Evolutionary conservation across 2,113 vertebrate genomes (phyloP), one percentile per base, ranked within the genome.

Genomic region (Albula goreensis): DNA sequence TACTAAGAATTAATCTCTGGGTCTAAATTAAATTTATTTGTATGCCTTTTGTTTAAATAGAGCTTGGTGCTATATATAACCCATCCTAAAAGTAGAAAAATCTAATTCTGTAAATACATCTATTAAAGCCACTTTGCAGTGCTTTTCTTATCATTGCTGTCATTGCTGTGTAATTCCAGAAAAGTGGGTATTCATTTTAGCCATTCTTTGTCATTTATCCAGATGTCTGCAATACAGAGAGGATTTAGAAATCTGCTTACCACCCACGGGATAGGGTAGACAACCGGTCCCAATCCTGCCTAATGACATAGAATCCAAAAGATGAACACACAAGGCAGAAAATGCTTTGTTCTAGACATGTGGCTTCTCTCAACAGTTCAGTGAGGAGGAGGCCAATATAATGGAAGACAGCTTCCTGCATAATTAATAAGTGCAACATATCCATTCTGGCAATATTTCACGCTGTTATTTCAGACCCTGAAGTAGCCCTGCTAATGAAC

Each of bases 381-480:
- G 56, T 41, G 12, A 13, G 60, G 53, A 63, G 52, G 53, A 48
- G 51, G 22, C 19, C 22, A 11, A 48, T 82, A 4, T 83, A 83
- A 83, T 83, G 81, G 60, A 60, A 57, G 25, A 48, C 81, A 83
- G 81, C n/a, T 31, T 83, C 60, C 57, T 57, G 52, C 50, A 63
- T 83, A 83, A 81, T 51, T 50, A 81, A 81, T 74, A 74, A 81
- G 50, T 22, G 19, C 51, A 25, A 53, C 41, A 52, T 9, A 51
- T 81, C 49, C 78, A 80, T 50, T 81, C 6, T 17, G 51, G 50
- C 80, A 81, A 51, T 81, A 52, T 52, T 3, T 52, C 53, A 81
- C 49, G 4, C 49, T 50, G 25, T 7, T 25, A 81, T 53, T 81
- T 53, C 17, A 81, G 78, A n/a, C 22, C 22, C 50, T 52, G 80